Base-by-base conservation (phyloP, 2,888 invertebrate species). In the Brachyopa scutellaris region DNA sequence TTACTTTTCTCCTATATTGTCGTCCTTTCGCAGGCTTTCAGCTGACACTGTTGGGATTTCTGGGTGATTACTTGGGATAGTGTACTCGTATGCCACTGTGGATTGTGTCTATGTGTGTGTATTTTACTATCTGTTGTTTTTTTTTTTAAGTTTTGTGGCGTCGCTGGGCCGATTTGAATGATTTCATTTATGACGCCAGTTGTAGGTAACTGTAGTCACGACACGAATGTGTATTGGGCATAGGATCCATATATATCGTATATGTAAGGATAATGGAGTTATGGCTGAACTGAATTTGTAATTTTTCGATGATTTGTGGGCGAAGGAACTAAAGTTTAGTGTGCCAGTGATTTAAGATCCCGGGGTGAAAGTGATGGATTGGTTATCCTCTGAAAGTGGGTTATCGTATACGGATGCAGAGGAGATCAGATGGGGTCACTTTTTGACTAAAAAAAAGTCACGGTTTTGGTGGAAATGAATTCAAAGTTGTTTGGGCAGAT, bases 171-270 rank as follows among this genome's bases (percentile, higher is more conserved):
- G 77, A 70, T 82, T 82, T 77, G 70, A 82, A 82, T 82, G 70
- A 77, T 82, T 82, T 82, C 77, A 82, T 82, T 82, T 82, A 82
- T 82, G 57, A 70, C 70, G 62, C 64, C 49, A 55, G 29, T 59
- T 42, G 42, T 70, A 53, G 47, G 47, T 64, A 49, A 51, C 36
- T 9, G 9, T 47, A 21, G 72, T 42, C 36, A 47, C 38, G 66
- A 70, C 57, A 61, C 61, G 17, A 42, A 70, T 49, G 53, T 55
- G 17, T 33, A 21, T 9, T 49, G 31, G 23, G 19, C 17, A 31
- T 53, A 40, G 55, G 45, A 40, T n/a, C n/a, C n/a, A n/a, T n/a
- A n/a, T n/a, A n/a, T n/a, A n/a, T n/a, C n/a, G n/a, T n/a, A n/a
- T 26, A 36, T 45, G 11, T 33, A 29, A 29, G 57, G 57, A 80